These are phyloP conservation scores for Tanaodytes sp. DNA, from an alignment of 2,888 invertebrate genomes.

Conservation along the genomic window DNA sequence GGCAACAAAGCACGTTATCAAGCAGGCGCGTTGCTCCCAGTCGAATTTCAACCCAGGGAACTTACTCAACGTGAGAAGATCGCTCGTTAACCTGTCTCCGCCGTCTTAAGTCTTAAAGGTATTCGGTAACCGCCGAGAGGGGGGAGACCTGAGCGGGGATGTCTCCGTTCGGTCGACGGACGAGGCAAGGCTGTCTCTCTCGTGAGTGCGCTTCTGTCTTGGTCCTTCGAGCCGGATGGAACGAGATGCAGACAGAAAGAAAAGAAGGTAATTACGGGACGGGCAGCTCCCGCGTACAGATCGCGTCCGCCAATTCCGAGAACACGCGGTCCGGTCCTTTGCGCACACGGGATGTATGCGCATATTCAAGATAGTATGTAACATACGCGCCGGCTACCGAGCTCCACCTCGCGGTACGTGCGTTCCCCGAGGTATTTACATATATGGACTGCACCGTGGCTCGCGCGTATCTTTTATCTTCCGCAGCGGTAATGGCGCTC, in stretches of 20 bases:
- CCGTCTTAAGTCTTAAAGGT: conserved; percentile 47
- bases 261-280: conserved; percentile 72
- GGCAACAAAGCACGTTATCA: conserved; percentile 46
- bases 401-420: conserved; percentile 61
- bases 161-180: not conserved
- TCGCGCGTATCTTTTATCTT: conserved; percentile 71
- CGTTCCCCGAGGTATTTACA: conserved; percentile 71
- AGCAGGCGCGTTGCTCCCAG: conserved; percentile 26
- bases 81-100: conserved; percentile 54
- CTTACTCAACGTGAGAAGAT: conserved; percentile 54
- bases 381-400: conserved; percentile 70
- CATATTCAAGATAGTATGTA: conserved; percentile 73
- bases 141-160: conserved; percentile 14
- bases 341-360: conserved; percentile 67
- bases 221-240: conserved; percentile 17
- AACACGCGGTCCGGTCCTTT: conserved; percentile 64
- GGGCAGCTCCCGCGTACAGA: conserved; percentile 71
- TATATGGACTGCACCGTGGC: conserved; percentile 70
- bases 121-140: conserved; percentile 50
- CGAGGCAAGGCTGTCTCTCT: not conserved
- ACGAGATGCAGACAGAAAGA: conserved; percentile 60
- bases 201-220: not conserved
- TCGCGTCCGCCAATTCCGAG: conserved; percentile 70
- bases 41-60: conserved; percentile 46
- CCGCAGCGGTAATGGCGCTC: conserved; percentile 65